phyloP scores from a whole-genome alignment of 2,888 invertebrate genomes.

The Drosophila mimica region DNA sequence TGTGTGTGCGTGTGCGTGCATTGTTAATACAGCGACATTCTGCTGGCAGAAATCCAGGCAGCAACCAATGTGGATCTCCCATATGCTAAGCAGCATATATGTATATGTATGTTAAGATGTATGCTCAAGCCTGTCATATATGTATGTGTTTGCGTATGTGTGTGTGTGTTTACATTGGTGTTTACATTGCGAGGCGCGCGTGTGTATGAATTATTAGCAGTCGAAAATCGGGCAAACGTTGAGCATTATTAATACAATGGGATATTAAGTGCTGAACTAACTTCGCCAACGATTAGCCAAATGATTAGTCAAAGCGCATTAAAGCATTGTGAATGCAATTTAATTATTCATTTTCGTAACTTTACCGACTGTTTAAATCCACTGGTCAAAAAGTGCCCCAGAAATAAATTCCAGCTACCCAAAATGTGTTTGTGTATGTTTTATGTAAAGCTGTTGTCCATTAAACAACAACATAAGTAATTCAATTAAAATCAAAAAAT shows the following conservation, averaged over 20 bases:
- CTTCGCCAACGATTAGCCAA: conserved; percentile 21
- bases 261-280: conserved; percentile 19
- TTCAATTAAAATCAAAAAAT: background rate
- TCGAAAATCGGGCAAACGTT: conserved; percentile 6
- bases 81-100: conserved; percentile 26
- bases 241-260: conserved; percentile 1
- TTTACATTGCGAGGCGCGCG: conserved; percentile 26
- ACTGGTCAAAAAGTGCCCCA: conserved; percentile 3
- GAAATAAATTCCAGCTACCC: conserved; percentile 1
- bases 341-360: conserved; percentile 46
- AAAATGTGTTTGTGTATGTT: background rate
- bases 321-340: conserved; percentile 3
- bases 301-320: conserved; percentile 31
- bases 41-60: background rate
- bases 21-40: conserved; percentile 21
- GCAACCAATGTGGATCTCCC: conserved; percentile 10
- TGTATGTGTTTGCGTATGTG: conserved; percentile 13
- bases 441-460: background rate
- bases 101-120: conserved; percentile 5
- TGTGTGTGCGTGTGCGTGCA: background rate
- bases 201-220: conserved; percentile 58
- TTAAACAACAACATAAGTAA: background rate
- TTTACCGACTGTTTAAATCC: background rate
- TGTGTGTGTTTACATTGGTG: conserved; percentile 31
- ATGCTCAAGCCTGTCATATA: conserved; percentile 12